Evolutionary conservation across 1,140 invertebrate species (phyloP).

Genomic region (Maconellicoccus hirsutus): DNA sequence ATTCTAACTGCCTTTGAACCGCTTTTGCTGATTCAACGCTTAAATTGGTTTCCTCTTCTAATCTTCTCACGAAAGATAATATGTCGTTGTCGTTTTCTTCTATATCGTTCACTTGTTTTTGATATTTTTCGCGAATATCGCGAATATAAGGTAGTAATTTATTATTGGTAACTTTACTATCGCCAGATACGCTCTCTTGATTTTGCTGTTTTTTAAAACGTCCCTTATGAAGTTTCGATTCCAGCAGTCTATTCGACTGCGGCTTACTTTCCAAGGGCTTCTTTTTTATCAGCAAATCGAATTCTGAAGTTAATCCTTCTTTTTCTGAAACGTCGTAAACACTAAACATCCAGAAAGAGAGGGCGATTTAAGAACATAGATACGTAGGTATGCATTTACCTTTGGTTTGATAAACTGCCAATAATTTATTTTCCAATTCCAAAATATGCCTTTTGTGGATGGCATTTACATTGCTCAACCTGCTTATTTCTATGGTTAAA

Average conservation of each 20-base stretch:
- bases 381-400: neutral
- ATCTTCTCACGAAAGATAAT: neutral
- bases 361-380: too few species aligned
- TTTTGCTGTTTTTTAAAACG: too few species aligned
- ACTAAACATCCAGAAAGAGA: neutral
- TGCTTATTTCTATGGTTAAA: neutral
- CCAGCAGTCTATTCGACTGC: too few species aligned
- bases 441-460: slow-evolving; percentile 5
- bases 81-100: neutral
- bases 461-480: neutral
- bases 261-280: neutral
- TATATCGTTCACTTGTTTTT: neutral
- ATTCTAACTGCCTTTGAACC: neutral
- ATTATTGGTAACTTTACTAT: neutral
- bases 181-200: neutral
- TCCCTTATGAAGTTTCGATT: too few species aligned
- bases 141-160: neutral
- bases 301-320: neutral
- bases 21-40: neutral
- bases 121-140: neutral
- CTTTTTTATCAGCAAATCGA: neutral
- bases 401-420: neutral
- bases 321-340: neutral
- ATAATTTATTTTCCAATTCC: neutral
- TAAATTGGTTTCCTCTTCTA: neutral